Evolutionary conservation across 2,113 vertebrate species (phyloP), one percentile per base, ranked within the genome.

Genomic region (Apaloderma vittatum): DNA sequence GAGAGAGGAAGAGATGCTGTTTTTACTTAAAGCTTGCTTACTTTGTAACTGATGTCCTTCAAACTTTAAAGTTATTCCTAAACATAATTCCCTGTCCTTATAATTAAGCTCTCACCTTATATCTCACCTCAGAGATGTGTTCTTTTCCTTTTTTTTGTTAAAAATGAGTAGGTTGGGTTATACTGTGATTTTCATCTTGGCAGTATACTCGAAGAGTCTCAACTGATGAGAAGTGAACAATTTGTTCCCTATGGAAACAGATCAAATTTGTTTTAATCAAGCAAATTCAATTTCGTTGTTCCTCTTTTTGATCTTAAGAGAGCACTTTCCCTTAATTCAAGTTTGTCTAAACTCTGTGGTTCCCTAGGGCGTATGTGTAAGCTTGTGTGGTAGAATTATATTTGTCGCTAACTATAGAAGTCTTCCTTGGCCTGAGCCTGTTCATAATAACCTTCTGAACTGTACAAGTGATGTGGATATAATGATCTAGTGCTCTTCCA

Each of bases 191-290:
- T 96, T 94, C 46, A 19, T 85, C 4, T 75, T 77, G 93, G 74
- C 70, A 66, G 23, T 81, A 36, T 94, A 77, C 81, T 97, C 51
- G 12, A 88, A 96, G 81, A 86, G 68, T 93, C 36, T 86, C 72
- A 61, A 7, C 15, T 72, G 85, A 90, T 83, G 57, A 79, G 61
- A 77, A 27, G 59, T 4, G 6, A 79, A 32, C 8, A 52, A 76
- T 71, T 74, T 81, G 76, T 70, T n/a, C 17, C 20, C 79, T 61
- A n/a, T 81, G 88, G 73, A 62, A 84, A 75, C 48, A 81, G 23
- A 95, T 94, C 49, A 80, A 85, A 90, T 95, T 97, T 90, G 43
- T 96, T 97, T 95, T 97, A 97, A 97, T 97, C 82, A 94, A 97
- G 88, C 62, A 82, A 91, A 75, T 84, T 95, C 55, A 78, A 67